Conservation (phyloP, 2,797 vertebrate genomes). For the Gymnopithys bicolor region DNA sequence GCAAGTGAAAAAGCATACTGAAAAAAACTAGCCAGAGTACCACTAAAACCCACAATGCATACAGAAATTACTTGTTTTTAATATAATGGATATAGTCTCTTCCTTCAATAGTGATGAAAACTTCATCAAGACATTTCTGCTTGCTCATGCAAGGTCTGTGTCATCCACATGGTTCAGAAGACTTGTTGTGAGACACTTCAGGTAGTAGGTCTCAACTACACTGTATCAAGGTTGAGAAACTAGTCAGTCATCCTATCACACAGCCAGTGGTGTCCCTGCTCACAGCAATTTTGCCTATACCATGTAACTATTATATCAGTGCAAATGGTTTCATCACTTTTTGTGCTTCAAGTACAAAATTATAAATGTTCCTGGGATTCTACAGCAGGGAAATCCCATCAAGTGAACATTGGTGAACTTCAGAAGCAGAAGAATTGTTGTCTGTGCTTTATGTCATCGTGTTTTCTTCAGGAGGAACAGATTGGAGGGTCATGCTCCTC, state of each 20-base stretch:
- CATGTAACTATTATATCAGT: background rate
- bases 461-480: too few relatives aligned
- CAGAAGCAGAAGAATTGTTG: too few relatives aligned
- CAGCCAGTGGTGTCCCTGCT: background rate
- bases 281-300: background rate
- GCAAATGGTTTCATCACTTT: background rate
- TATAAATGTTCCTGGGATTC: background rate
- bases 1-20: background rate
- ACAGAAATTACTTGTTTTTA: background rate
- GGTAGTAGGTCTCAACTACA: background rate
- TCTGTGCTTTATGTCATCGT: too few relatives aligned
- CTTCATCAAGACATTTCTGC: background rate
- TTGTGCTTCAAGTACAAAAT: background rate
- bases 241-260: background rate
- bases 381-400: too few relatives aligned
- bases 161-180: background rate
- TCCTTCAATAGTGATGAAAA: background rate
- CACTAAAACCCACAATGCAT: background rate
- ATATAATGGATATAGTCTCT: background rate
- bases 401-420: too few relatives aligned
- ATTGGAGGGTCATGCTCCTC: too few relatives aligned
- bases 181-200: background rate
- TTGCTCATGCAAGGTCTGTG: background rate
- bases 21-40: background rate
- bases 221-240: fast-evolving